Conservation (phyloP, 2,888 invertebrate genomes). For the Latheticus oryzae region DNA sequence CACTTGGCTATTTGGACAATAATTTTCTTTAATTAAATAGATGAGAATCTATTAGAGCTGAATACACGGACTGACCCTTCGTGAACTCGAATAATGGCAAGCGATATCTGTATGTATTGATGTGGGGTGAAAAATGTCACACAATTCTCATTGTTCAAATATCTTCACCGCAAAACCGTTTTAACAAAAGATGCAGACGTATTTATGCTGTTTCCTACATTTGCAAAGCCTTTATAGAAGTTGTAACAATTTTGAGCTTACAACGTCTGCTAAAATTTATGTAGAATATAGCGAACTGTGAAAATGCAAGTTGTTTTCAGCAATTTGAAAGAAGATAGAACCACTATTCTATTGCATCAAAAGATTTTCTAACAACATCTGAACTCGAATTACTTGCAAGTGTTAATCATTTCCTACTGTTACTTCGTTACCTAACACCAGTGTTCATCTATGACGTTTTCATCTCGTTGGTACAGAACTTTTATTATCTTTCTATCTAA, state of each 20-base stretch:
- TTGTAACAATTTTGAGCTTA: conserved; percentile 22
- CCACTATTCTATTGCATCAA: conserved; percentile 24
- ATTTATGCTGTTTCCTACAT: conserved; percentile 12
- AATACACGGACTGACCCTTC: conserved; percentile 16
- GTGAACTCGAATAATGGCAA: conserved; percentile 19
- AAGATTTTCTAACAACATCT: conserved; percentile 24
- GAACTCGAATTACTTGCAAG: conserved; percentile 17
- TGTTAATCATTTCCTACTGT: conserved; percentile 16
- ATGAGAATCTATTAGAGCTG: conserved; percentile 16
- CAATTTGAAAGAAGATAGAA: conserved; percentile 23
- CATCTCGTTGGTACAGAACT: neutral
- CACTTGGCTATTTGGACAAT: conserved; percentile 18
- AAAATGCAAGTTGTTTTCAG: conserved; percentile 28
- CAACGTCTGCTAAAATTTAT: conserved; percentile 27
- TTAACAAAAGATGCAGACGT: conserved; percentile 3
- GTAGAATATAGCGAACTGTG: conserved; percentile 19
- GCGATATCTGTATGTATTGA: conserved; percentile 12
- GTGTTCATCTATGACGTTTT: conserved; percentile 1
- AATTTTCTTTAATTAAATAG: conserved; percentile 32
- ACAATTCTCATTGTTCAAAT: conserved; percentile 10
- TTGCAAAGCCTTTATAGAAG: conserved; percentile 15
- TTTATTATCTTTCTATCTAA: conserved; percentile 12
- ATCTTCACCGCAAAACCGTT: conserved; percentile 1
- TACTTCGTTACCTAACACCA: conserved; percentile 8
- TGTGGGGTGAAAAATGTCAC: conserved; percentile 10